Evolutionary conservation across 2,797 vertebrate species (phyloP).

Genomic region (Pipistrellus nathusii): DNA sequence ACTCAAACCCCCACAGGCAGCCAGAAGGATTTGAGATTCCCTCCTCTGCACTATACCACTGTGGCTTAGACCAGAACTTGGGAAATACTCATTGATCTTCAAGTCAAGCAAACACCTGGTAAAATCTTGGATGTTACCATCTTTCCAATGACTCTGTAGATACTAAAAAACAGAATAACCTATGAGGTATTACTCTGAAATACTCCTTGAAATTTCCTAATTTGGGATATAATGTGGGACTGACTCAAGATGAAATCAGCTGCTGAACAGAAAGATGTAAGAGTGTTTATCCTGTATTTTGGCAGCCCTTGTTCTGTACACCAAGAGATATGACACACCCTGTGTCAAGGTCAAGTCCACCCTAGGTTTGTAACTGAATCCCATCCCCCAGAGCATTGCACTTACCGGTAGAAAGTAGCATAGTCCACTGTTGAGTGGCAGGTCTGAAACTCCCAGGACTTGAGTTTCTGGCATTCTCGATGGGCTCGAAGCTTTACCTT

Average conservation of each 20-base stretch:
- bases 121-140: not conserved
- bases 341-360: not conserved
- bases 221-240: not conserved
- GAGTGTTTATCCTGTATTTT: not conserved
- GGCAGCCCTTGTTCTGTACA: not conserved
- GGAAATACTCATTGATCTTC: not conserved
- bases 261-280: not conserved
- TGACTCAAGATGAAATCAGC: constrained; percentile 11
- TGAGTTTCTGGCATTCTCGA: constrained; percentile 97
- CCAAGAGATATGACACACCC: not conserved
- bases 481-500: constrained; percentile 97
- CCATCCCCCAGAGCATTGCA: not conserved
- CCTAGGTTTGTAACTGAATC: not conserved
- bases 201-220: not conserved
- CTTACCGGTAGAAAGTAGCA: constrained; percentile 94
- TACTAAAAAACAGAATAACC: not conserved
- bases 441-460: constrained; percentile 96
- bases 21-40: not conserved
- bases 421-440: constrained; percentile 96
- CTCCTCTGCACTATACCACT: not conserved
- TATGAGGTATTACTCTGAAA: not conserved
- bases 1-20: not conserved
- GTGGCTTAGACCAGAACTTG: not conserved
- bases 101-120: not conserved
- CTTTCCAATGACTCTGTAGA: not conserved